Conservation (phyloP, 2,113 vertebrate species). For the Melanotaenia duboulayi region DNA sequence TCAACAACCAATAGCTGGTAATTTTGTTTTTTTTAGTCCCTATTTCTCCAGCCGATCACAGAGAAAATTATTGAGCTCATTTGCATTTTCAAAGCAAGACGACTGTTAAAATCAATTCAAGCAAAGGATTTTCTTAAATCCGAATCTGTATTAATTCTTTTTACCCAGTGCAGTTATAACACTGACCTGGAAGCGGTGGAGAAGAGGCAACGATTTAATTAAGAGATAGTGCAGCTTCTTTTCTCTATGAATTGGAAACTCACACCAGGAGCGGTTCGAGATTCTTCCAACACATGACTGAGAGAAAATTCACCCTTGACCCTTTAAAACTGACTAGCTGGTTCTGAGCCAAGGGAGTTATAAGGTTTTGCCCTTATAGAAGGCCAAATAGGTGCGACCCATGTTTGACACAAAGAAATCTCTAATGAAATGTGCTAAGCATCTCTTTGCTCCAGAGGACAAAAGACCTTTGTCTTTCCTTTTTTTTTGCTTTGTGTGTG, state of each 20-base stretch:
- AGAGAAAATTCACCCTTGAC: slow-evolving; percentile 5
- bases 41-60: not conserved
- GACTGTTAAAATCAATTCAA: slow-evolving; percentile 1
- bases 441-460: slow-evolving; percentile 31
- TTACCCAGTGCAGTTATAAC: not conserved
- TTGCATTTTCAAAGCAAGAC: not conserved
- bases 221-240: slow-evolving; percentile 26
- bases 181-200: not conserved
- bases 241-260: slow-evolving; percentile 15
- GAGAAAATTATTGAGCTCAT: not conserved
- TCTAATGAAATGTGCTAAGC: slow-evolving; percentile 26
- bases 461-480: slow-evolving; percentile 58
- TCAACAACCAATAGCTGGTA: not conserved
- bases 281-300: not conserved
- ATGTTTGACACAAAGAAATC: slow-evolving; percentile 23
- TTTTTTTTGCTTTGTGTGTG: slow-evolving; percentile 37
- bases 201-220: slow-evolving; percentile 37
- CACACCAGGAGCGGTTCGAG: not conserved
- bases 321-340: not conserved
- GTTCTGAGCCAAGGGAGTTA: not conserved
- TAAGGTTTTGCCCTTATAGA: not conserved
- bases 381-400: slow-evolving; percentile 21
- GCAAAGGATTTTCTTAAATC: not conserved
- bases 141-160: slow-evolving; percentile 3
- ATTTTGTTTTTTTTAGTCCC: not conserved